phyloP scores from a whole-genome alignment of 92 coral and sea anemone genomes.

The Metridium senile region DNA sequence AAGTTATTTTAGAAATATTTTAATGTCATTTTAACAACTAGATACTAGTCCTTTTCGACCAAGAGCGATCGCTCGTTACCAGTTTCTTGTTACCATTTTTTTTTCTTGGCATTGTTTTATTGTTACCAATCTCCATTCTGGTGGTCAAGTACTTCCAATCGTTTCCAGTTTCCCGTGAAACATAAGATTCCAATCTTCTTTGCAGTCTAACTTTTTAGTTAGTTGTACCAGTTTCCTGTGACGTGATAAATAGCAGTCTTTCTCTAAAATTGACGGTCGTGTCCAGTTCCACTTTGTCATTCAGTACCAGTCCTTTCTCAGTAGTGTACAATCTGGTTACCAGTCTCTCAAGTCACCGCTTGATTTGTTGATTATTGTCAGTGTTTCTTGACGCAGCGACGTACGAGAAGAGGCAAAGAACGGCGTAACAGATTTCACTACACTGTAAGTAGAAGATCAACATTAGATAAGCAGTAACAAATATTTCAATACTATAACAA shows the following conservation, averaged over 20 bases:
- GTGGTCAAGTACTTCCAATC: too few species aligned
- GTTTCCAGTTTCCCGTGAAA: too few species aligned
- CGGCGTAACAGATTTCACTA: constrained; percentile 97
- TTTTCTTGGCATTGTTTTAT: background rate
- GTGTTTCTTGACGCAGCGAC: constrained; percentile 96
- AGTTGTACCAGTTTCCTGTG: too few species aligned
- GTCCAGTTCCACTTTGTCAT: background rate
- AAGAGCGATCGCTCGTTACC: background rate
- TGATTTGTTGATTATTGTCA: constrained; percentile 11
- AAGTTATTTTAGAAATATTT: background rate
- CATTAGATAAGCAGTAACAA: background rate
- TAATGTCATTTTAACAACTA: background rate
- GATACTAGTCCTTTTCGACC: constrained; percentile 15
- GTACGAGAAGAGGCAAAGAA: constrained; percentile 94
- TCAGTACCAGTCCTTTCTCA: background rate
- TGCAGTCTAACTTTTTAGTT: too few species aligned
- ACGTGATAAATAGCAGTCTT: too few species aligned
- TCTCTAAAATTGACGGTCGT: background rate
- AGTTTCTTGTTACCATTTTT: constrained; percentile 4
- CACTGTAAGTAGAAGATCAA: constrained; percentile 55
- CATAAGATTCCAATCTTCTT: too few species aligned
- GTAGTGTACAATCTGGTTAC: background rate
- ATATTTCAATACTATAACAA: too few species aligned
- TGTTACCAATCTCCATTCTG: background rate
- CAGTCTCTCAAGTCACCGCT: constrained; percentile 13